Conservation (phyloP, 2,888 invertebrate genomes). For the Eumerus sabulonum region DNA sequence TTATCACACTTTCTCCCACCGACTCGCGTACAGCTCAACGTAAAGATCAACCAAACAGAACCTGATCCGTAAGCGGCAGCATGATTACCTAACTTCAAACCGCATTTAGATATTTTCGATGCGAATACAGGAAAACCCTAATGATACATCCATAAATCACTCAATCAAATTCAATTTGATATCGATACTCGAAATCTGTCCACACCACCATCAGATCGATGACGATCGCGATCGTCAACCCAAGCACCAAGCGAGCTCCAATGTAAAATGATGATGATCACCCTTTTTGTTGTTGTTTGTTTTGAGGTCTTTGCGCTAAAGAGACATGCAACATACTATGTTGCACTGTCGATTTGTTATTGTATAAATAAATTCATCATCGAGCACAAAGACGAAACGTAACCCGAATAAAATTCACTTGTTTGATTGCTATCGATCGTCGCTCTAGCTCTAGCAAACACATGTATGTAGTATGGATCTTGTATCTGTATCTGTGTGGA, state of each 20-base stretch:
- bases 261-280: neutral
- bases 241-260: neutral
- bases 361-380: constrained; percentile 55
- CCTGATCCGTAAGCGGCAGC: constrained; percentile 3
- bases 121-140: constrained; percentile 26
- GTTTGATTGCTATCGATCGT: constrained; percentile 47
- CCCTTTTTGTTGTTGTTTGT: too few species aligned
- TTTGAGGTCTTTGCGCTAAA: too few species aligned
- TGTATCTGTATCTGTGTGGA: too few species aligned
- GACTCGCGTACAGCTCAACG: neutral
- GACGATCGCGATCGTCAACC: constrained; percentile 20
- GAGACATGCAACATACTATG: neutral
- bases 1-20: constrained; percentile 56
- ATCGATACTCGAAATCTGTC: constrained; percentile 49
- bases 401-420: constrained; percentile 66
- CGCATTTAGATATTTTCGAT: constrained; percentile 30
- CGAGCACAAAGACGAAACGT: constrained; percentile 45
- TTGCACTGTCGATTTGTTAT: constrained; percentile 22
- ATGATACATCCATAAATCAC: constrained; percentile 58
- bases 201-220: constrained; percentile 17
- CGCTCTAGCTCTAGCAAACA: constrained; percentile 6
- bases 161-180: constrained; percentile 65
- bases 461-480: neutral
- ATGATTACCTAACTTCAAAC: constrained; percentile 51
- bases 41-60: too few species aligned